A percentile compares a stretch with the other conserved stretches of the same genome.
These are phyloP conservation scores for Pristionchus japonicus DNA, from an alignment of 2,888 invertebrate genomes.

Conservation along the genomic window DNA sequence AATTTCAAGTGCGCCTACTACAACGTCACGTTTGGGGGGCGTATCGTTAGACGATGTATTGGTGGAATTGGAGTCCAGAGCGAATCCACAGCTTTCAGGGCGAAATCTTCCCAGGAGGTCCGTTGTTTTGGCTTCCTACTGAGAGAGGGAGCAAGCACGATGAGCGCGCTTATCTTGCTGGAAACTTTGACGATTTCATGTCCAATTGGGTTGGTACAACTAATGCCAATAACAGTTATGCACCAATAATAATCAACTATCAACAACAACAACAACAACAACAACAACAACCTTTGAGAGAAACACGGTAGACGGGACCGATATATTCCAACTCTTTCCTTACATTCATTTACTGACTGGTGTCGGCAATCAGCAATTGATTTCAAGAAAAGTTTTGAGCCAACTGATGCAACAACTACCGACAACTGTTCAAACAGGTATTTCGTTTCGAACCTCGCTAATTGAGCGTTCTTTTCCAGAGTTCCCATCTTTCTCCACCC, in stretches of 20 bases:
- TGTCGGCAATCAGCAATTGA: neutral
- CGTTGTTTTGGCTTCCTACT: neutral
- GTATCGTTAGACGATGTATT: neutral
- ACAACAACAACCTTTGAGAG: neutral
- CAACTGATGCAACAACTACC: too few relatives aligned
- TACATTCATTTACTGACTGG: neutral
- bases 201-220: too few relatives aligned
- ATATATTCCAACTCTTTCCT: neutral
- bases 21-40: neutral
- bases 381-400: too few relatives aligned
- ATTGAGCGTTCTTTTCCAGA: too few relatives aligned
- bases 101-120: neutral
- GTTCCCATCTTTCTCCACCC: too few relatives aligned
- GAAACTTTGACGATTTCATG: neutral
- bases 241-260: too few relatives aligned
- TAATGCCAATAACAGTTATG: too few relatives aligned
- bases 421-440: too few relatives aligned
- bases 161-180: neutral
- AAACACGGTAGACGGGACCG: neutral
- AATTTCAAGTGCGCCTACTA: neutral
- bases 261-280: too few relatives aligned
- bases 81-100: neutral
- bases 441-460: too few relatives aligned
- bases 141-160: neutral
- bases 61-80: neutral